Evolutionary conservation across 1,140 invertebrate species (phyloP).

Genomic region (Pseudoatta argentina): DNA sequence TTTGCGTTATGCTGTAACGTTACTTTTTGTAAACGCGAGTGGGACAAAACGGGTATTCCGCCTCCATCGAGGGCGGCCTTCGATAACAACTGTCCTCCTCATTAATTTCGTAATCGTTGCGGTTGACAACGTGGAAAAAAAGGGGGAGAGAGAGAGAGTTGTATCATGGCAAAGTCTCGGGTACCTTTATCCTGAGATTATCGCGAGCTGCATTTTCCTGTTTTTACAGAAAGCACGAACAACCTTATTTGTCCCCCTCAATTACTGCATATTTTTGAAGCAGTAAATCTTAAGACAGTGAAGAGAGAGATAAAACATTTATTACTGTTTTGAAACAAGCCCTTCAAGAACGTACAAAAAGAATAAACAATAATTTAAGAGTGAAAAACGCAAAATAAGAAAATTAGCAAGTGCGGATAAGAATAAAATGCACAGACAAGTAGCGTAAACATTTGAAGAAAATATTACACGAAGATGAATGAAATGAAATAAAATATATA

Average conservation of each 20-base stretch:
- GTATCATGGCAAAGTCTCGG: not conserved
- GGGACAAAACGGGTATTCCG: not conserved
- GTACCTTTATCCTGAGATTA: not conserved
- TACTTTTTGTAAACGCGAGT: constrained; percentile 19
- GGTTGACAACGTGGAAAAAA: not conserved
- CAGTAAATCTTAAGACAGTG: not conserved
- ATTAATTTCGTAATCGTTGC: constrained; percentile 38
- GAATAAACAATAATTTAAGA: too few relatives aligned
- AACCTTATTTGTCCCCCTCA: not conserved
- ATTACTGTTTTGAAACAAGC: too few relatives aligned
- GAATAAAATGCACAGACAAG: too few relatives aligned
- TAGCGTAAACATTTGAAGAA: too few relatives aligned
- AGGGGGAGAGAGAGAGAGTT: not conserved
- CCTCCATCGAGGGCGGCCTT: not conserved
- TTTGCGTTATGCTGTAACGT: constrained; percentile 16
- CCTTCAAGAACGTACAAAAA: too few relatives aligned
- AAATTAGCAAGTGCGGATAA: too few relatives aligned
- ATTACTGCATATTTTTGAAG: not conserved
- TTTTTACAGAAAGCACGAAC: constrained; percentile 13
- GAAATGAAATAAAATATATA: not conserved
- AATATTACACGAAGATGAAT: not conserved
- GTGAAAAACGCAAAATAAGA: too few relatives aligned
- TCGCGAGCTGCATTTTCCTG: constrained; percentile 5
- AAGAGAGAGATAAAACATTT: too few relatives aligned
- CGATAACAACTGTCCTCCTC: not conserved